Base-by-base conservation (phyloP, 2,888 invertebrate genomes). In the Subacronicta megacephala region DNA sequence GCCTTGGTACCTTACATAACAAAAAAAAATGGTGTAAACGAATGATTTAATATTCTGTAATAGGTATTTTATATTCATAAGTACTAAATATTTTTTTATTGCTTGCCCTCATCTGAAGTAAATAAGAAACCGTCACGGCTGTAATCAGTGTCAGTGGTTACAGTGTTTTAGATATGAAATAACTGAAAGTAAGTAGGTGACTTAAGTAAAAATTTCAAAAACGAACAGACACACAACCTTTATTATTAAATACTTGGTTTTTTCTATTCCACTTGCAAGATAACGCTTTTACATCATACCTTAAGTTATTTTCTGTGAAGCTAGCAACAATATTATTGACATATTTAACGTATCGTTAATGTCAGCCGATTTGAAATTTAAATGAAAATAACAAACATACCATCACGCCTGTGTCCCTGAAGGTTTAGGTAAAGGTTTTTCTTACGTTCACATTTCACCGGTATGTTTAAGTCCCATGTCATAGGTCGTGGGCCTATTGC, bases 11-110 rank as follows among this genome's bases (percentile, higher is more conserved):
- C 3, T 36, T 26, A 26, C 1, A 29, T 36, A 45, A 45, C 7
- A 29, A 13, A 47, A 13, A 37, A 43, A 26, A 33, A 29, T 31
- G 15, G 9, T 9, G 9, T 23, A 2, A n/a, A 36, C 20, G 7
- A 31, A 40, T 33, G 16, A 12, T 29, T 44, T 42, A 42, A 33
- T 50, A 41, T 33, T 45, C 36, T n/a, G 17, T 15, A 36, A 41
- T 41, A 23, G 26, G 7, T 33, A 10, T 42, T 56, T 38, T 12
- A 6, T 38, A 44, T 54, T 15, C 12, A 37, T 18, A 17, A 9
- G n/a, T n/a, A 18, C 17, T 18, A 31, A 31, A n/a, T 31, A 31
- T 6, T n/a, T 31, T 31, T n/a, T n/a, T 31, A 26, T 26, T 26
- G 10, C 10, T 10, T 26, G 3, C 26, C 26, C 10, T 10, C 26